Base-by-base conservation (phyloP, 1,140 invertebrate genomes). In the Ctenoplectra terminalis region DNA sequence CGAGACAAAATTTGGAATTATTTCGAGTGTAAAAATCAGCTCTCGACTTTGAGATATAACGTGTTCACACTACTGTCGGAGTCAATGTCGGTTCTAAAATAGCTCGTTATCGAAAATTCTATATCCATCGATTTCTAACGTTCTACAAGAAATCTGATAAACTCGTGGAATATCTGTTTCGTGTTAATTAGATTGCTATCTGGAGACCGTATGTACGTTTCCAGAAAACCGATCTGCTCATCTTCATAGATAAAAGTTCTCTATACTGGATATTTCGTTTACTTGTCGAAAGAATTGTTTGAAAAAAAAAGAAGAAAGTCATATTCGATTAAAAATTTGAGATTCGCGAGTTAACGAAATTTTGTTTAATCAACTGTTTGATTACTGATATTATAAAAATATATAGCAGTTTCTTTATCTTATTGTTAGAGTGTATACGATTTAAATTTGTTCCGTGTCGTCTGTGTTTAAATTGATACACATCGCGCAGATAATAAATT, bases 101-200 rank as follows among this genome's bases (percentile, higher is more conserved):
- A 77, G n/a, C 20, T 67, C 20, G n/a, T 37, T 69, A 77, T 77
- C 74, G 31, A 4, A 5, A 20, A 46, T 34, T 29, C 31, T 8
- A 50, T n/a, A 54, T 37, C 50, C 1, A 17, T 54, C 69, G 48
- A 54, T 64, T 23, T 23, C 26, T 7, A 13, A 31, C 40, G 17
- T 15, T 43, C 37, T 40, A 43, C 37, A 26, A 20, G 20, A 0
- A 26, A 23, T 43, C 34, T 26, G n/a, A 66, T 46, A 29, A 43
- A 15, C 13, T 66, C 26, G 23, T 3, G 63, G 15, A 40, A 64
- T 40, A 40, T 15, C 1, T 5, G n/a, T 43, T 43, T 64, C n/a
- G 2, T 0, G 23, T 29, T 1, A 13, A 26, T 2, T 20, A 15
- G 46, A 48, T 48, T 26, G 26, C 54, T 58, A 1, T 29, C 26